These are phyloP conservation scores for Mus minutoides DNA, from an alignment of 2,797 vertebrate species.

Conservation along the genomic window DNA sequence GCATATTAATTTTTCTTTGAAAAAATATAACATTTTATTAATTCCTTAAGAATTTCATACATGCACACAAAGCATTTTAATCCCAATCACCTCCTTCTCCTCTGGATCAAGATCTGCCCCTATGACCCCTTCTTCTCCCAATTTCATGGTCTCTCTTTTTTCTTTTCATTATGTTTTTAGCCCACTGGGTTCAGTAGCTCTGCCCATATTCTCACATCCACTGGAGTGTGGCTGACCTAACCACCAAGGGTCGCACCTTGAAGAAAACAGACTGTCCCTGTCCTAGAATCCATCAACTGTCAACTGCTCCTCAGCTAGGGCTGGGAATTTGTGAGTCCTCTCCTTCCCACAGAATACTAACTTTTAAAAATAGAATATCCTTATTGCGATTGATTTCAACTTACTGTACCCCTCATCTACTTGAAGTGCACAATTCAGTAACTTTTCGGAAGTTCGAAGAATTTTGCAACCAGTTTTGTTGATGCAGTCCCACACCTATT, in stretches of 20 bases:
- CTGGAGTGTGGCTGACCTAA: neutral
- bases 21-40: neutral
- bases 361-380: neutral
- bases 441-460: neutral
- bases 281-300: neutral
- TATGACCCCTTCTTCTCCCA: too few species aligned
- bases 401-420: neutral
- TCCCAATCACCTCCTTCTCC: neutral
- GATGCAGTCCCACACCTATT: neutral
- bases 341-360: neutral
- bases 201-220: neutral
- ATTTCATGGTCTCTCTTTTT: neutral
- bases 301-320: neutral
- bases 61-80: neutral
- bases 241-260: neutral
- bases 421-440: neutral
- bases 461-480: neutral
- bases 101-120: neutral
- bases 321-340: too few species aligned
- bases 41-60: neutral
- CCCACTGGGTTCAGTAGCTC: neutral
- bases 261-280: neutral
- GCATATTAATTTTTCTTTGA: neutral
- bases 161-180: neutral
- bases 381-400: slow-evolving; percentile 31